Conservation (phyloP, 2,113 vertebrate species). For the Illadopsis cleaveri region DNA sequence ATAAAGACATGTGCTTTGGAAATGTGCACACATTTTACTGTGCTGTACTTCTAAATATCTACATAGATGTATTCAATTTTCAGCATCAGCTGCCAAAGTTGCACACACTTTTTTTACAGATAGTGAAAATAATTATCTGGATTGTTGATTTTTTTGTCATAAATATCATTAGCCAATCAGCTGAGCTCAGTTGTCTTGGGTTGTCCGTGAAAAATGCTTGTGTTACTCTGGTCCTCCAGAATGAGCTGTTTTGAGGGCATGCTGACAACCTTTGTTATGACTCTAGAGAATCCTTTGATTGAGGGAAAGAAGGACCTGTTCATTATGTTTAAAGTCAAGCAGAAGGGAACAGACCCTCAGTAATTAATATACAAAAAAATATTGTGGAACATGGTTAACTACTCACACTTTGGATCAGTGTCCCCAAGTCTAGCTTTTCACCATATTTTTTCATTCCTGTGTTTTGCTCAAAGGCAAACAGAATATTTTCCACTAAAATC, state of each 20-base stretch:
- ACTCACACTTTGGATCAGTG: background rate
- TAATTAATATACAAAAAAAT: background rate
- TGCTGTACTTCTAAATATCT: background rate
- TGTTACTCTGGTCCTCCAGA: background rate
- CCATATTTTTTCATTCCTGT: background rate
- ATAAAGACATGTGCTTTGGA: background rate
- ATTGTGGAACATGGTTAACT: background rate
- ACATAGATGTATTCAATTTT: background rate
- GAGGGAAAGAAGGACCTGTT: background rate
- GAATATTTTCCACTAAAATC: background rate
- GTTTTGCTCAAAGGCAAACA: background rate
- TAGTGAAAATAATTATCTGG: background rate
- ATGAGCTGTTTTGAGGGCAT: background rate
- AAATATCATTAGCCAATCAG: background rate
- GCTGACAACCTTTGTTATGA: background rate
- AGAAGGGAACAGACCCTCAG: background rate
- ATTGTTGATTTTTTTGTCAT: background rate
- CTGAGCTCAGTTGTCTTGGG: background rate
- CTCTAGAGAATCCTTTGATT: background rate
- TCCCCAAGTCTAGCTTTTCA: background rate
- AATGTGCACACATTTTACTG: background rate
- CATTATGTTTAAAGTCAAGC: background rate
- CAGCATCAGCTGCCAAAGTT: background rate
- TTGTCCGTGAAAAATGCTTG: background rate
- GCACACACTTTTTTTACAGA: background rate